Percentiles rank a stretch among this genome's conserved stretches.
These are phyloP conservation scores for Aphidius gifuensis DNA, from an alignment of 1,140 invertebrate genomes.

Conservation along the genomic window DNA sequence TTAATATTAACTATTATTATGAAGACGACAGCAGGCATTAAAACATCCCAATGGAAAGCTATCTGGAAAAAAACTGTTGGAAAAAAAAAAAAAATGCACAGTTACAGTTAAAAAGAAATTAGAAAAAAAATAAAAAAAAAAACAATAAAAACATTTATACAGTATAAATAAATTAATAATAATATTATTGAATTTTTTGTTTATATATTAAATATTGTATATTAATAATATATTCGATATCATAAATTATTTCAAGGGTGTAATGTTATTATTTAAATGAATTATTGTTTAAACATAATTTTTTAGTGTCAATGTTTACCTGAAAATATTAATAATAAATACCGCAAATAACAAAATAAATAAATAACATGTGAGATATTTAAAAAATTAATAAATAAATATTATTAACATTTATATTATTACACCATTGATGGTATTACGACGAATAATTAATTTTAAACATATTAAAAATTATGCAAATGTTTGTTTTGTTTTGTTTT, in stretches of 20 bases:
- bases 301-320: conserved; percentile 17
- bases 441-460: not conserved
- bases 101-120: conserved; percentile 24
- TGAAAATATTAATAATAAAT: conserved; percentile 24
- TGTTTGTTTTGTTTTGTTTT: not conserved
- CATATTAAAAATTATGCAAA: conserved; percentile 15
- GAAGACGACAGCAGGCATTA: conserved; percentile 48
- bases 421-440: conserved; percentile 41
- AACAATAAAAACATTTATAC: conserved; percentile 23
- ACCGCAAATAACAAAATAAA: conserved; percentile 16
- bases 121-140: conserved; percentile 6
- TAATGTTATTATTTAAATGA: conserved; percentile 10
- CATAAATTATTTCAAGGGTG: conserved; percentile 5
- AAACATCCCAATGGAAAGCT: conserved; percentile 52
- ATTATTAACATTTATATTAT: conserved; percentile 26
- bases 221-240: not conserved
- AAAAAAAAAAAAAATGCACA: conserved; percentile 52
- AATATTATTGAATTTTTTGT: conserved; percentile 6
- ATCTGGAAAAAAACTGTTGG: conserved; percentile 52
- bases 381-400: conserved; percentile 18
- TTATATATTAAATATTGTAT: conserved; percentile 1
- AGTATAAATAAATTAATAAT: conserved; percentile 17
- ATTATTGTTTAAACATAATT: conserved; percentile 6
- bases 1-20: conserved; percentile 36
- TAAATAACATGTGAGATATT: conserved; percentile 5